These are phyloP conservation scores for Drosophila obscura DNA, from an alignment of 1,140 invertebrate species.

Conservation along the genomic window DNA sequence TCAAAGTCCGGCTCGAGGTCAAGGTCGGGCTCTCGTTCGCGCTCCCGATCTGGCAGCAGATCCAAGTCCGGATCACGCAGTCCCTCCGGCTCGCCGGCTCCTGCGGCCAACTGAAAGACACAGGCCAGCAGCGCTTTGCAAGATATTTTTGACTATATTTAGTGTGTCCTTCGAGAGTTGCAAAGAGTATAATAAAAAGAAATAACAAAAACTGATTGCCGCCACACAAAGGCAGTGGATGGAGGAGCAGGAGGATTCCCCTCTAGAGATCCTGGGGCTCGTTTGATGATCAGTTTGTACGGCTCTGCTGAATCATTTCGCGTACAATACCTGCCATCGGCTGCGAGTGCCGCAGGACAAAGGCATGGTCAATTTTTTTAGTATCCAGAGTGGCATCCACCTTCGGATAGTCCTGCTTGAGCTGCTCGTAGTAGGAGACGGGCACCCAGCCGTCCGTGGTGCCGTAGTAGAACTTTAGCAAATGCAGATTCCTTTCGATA, in stretches of 20 bases:
- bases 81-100: slow-evolving; percentile 10
- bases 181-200: slow-evolving; percentile 34
- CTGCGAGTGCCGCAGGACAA: slow-evolving; percentile 87
- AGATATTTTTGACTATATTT: slow-evolving; percentile 44
- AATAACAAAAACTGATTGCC: slow-evolving; percentile 21
- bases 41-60: slow-evolving; percentile 59
- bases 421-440: slow-evolving; percentile 86
- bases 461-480: slow-evolving; percentile 91
- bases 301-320: slow-evolving; percentile 85
- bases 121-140: background rate
- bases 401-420: slow-evolving; percentile 86
- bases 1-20: slow-evolving; percentile 63
- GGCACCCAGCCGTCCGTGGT: slow-evolving; percentile 91
- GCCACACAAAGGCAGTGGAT: slow-evolving; percentile 9
- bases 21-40: slow-evolving; percentile 62
- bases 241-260: slow-evolving; percentile 3
- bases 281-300: slow-evolving; percentile 15
- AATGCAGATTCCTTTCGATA: slow-evolving; percentile 85
- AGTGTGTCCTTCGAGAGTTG: slow-evolving; percentile 36
- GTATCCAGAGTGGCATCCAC: slow-evolving; percentile 87
- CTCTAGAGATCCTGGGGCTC: background rate
- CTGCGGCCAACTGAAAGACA: slow-evolving; percentile 23
- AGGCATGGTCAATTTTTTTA: slow-evolving; percentile 89
- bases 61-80: slow-evolving; percentile 47
- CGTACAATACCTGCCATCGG: slow-evolving; percentile 87